phyloP scores from a whole-genome alignment of 2,113 vertebrate genomes.

The Actenoides hombroni region DNA sequence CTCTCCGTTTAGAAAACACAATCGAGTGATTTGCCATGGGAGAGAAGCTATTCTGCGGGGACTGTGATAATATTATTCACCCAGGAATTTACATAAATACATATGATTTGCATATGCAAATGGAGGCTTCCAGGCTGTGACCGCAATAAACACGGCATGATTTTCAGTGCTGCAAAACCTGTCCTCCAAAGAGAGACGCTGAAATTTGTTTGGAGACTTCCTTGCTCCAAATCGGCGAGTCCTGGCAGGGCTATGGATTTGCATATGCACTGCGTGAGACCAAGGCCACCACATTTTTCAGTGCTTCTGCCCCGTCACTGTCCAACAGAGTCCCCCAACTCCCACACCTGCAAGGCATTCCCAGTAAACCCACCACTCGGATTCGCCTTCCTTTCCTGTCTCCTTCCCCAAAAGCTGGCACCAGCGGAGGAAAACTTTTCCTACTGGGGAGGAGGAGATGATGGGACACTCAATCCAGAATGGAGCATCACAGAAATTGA shows the following conservation, averaged over 20 bases:
- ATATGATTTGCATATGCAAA: constrained; percentile 53
- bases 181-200: neutral
- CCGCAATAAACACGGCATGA: neutral
- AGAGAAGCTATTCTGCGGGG: neutral
- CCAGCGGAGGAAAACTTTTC: neutral
- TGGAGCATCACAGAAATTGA: fast-evolving
- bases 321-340: neutral
- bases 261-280: fast-evolving
- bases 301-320: neutral
- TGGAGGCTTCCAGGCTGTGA: neutral
- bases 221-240: fast-evolving
- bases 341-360: neutral
- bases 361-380: fast-evolving
- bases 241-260: neutral
- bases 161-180: neutral
- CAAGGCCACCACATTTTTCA: neutral
- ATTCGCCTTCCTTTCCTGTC: neutral
- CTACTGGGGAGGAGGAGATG: neutral
- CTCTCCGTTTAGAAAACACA: neutral
- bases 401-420: neutral
- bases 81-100: neutral
- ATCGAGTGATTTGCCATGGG: constrained; percentile 29
- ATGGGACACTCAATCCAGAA: neutral
- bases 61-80: neutral
- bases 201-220: neutral